These are phyloP conservation scores for Hirundo rustica DNA, from an alignment of 2,797 vertebrate genomes.

Conservation along the genomic window DNA sequence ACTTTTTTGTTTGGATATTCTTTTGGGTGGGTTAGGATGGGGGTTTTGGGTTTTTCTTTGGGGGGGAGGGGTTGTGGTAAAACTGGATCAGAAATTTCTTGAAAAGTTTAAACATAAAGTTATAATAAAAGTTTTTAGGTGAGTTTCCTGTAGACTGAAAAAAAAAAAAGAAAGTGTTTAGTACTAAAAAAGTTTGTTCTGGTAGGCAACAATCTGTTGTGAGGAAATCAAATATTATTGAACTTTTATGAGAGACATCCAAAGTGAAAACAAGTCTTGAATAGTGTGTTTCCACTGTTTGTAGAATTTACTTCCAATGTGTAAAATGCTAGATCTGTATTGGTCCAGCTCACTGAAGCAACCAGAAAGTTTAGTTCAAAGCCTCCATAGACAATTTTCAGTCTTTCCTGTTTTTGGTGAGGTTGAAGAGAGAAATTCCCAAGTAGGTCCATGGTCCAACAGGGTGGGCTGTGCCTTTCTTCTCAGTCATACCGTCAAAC, in stretches of 20 bases:
- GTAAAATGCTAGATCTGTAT: background rate
- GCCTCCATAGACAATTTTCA: background rate
- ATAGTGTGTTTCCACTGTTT: background rate
- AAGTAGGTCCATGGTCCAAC: background rate
- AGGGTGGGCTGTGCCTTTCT: background rate
- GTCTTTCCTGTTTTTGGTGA: background rate
- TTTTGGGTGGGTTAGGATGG: background rate
- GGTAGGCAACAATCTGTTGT: background rate
- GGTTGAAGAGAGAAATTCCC: background rate
- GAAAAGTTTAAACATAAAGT: background rate
- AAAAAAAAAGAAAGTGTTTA: background rate
- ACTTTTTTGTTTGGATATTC: background rate
- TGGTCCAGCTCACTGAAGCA: background rate
- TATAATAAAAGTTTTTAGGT: background rate
- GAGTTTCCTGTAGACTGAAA: background rate
- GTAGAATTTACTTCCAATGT: background rate
- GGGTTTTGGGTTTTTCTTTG: rapidly evolving
- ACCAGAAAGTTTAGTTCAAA: background rate
- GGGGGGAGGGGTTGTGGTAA: rapidly evolving
- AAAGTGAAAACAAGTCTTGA: background rate
- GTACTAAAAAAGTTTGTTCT: background rate
- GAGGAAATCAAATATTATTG: background rate
- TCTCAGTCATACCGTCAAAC: background rate
- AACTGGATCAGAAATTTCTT: background rate
- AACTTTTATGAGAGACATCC: background rate